Percentiles rank a stretch among this genome's conserved stretches.
phyloP scores from a whole-genome alignment of 92 coral and sea anemone genomes.

The Zoanthus gigantus region DNA sequence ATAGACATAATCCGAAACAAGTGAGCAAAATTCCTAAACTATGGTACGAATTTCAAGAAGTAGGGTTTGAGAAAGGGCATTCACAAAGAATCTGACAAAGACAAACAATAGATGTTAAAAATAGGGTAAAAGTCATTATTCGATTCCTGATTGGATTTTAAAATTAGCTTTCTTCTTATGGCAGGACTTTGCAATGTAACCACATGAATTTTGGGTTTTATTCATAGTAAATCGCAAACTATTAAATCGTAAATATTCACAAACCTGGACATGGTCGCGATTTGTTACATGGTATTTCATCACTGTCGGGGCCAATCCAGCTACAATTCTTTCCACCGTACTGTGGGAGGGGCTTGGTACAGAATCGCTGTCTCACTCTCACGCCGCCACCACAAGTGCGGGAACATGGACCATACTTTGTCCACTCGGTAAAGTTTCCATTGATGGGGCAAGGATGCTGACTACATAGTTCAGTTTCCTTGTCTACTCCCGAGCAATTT shows the following conservation, averaged over 20 bases:
- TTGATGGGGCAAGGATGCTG: slow-evolving; percentile 72
- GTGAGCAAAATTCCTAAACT: too few relatives aligned
- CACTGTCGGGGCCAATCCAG: slow-evolving; percentile 65
- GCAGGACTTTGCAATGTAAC: too few relatives aligned
- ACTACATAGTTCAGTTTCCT: slow-evolving; percentile 57
- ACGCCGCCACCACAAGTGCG: slow-evolving; percentile 80
- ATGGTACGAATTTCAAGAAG: too few relatives aligned
- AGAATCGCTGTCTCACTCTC: slow-evolving; percentile 68
- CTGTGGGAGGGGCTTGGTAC: slow-evolving; percentile 77
- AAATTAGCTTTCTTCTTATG: too few relatives aligned
- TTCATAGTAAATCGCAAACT: too few relatives aligned
- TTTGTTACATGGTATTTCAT: slow-evolving; percentile 58
- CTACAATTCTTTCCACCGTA: slow-evolving; percentile 79
- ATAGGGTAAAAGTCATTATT: too few relatives aligned
- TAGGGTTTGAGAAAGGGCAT: too few relatives aligned
- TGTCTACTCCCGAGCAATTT: slow-evolving; percentile 58
- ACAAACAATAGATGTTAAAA: too few relatives aligned
- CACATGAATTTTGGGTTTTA: too few relatives aligned
- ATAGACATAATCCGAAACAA: too few relatives aligned
- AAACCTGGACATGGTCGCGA: slow-evolving; percentile 88
- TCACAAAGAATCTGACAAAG: too few relatives aligned
- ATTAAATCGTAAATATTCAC: background rate
- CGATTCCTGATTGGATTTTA: too few relatives aligned
- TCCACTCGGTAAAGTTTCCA: slow-evolving; percentile 79
- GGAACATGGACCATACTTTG: slow-evolving; percentile 69